Evolutionary conservation across 37 sponge, comb jelly and placozoan species (phyloP), one percentile per base, ranked within the genome.

Genomic region (Cladorhizidae sp.): DNA sequence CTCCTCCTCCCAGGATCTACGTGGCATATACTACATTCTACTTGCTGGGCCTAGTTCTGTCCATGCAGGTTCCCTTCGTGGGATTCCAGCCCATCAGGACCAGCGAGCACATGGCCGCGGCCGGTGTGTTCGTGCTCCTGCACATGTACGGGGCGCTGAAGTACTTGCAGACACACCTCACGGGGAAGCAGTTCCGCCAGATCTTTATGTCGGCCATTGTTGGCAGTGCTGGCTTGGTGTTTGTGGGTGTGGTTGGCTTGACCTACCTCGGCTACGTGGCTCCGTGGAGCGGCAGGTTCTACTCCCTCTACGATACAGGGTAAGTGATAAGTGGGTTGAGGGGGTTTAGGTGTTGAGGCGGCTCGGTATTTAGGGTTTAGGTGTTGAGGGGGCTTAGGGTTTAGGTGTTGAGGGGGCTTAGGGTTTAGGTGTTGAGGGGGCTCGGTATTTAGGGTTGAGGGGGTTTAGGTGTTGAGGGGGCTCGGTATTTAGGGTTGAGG

Each of bases 51-150:
- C 87, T 99, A 57, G 38, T 99, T 33, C 73, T 94, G 87, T 94
- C 95, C 42, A 99, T 99, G 99, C 99, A 99, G 74, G 90, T 99
- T 7, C 99, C 99, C 26, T 96, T 99, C 77, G 99, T 99, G 15
- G 97, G 99, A 1, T 99, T 99, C 67, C 95, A 96, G 61, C 99
- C 99, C 64, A 85, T 99, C 80, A 77, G 99, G 42, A 99, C 99
- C 71, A 96, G 95, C 55, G 99, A 99, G 77, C 99, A 99, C 89
- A 99, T 99, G 99, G 97, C 99, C 2, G 96, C 99, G 17, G 96
- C 96, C n/a, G 97, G 97, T 51, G 81, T 74, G 18, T 90, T 85
- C 52, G 80, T 56, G 61, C 82, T 90, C 55, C 72, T 81, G 33
- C 81, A 92, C 65, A 93, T 90, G 17, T 86, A 80, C 56, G 85